Base-by-base conservation (phyloP, 2,113 vertebrate genomes). In the Aramus guarauna region DNA sequence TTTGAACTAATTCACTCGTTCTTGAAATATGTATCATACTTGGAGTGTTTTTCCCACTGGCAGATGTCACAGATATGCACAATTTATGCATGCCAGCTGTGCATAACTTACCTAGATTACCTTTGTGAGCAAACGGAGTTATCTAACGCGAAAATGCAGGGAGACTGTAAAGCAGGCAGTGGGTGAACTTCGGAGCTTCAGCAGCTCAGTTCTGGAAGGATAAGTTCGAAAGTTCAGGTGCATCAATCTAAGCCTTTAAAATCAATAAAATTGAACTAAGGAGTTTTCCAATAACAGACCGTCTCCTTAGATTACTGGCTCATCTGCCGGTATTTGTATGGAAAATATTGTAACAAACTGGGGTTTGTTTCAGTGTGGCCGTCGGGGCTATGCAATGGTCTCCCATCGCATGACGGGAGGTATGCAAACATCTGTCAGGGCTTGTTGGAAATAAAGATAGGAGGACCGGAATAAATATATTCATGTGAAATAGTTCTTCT, bases 41-140 rank as follows among this genome's bases (percentile, higher is more conserved):
- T 87, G 69, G 79, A 93, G 73, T 78, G 67, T 72, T 86, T 95
- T 97, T 97, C 94, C 91, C 91, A 95, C 93, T 94, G 96, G 95
- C 96, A 98, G 97, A 97, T 98, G 96, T 95, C 93, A 96, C 88
- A 94, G 95, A 92, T 94, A 92, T 95, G 93, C 91, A 97, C 94
- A 95, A 98, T 98, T 98, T 97, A 98, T 98, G 95, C 96, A 74
- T 96, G 95, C 96, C 98, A 97, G 97, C 97, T 98, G 95, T 97
- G 94, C 77, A 43, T 86, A 67, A 53, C 95, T 96, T 94, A 94
- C 96, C 97, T 96, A 64, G 73, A 92, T 96, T 98, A 96, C 94
- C 96, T 98, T 94, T 92, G 90, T 95, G 91, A 95, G 80, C 90
- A 97, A 91, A 82, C 48, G 47, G 89, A 97, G 95, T 96, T 97